Evolutionary conservation across 2,113 vertebrate species (phyloP).

Genomic region (Butorides virescens): DNA sequence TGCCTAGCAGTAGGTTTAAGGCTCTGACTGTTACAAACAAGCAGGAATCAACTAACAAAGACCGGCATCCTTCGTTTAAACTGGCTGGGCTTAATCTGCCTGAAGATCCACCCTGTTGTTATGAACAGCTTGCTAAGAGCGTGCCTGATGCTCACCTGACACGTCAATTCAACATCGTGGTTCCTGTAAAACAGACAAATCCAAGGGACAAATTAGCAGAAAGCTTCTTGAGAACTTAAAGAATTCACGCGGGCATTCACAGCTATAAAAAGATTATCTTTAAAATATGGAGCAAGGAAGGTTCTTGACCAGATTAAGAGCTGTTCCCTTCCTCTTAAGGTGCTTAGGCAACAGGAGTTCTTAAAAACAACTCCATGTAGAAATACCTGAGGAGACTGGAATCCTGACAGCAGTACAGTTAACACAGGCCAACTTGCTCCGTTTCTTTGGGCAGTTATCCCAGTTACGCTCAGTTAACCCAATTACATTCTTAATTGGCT

Average conservation of each 20-base stretch:
- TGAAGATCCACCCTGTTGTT: not conserved
- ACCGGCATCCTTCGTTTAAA: not conserved
- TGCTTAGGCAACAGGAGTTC: not conserved
- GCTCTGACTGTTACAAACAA: not conserved
- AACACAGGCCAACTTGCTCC: not conserved
- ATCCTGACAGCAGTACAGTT: not conserved
- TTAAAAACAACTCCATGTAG: accelerated
- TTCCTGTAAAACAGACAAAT: constrained; percentile 64
- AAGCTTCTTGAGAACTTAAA: not conserved
- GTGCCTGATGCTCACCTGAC: constrained; percentile 56
- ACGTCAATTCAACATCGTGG: constrained; percentile 48
- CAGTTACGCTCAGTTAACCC: not conserved
- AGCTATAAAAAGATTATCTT: not conserved
- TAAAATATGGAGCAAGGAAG: not conserved
- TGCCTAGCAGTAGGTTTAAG: not conserved
- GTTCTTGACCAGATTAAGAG: not conserved
- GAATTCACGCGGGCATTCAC: not conserved
- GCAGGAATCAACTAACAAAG: not conserved
- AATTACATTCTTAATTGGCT: not conserved
- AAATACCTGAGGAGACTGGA: not conserved
- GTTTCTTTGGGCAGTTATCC: not conserved
- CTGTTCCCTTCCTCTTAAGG: not conserved
- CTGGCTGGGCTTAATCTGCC: not conserved
- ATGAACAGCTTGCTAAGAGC: not conserved
- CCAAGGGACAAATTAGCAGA: not conserved